phyloP scores from a whole-genome alignment of 2,888 invertebrate species.

The Heliothis peltigera region DNA sequence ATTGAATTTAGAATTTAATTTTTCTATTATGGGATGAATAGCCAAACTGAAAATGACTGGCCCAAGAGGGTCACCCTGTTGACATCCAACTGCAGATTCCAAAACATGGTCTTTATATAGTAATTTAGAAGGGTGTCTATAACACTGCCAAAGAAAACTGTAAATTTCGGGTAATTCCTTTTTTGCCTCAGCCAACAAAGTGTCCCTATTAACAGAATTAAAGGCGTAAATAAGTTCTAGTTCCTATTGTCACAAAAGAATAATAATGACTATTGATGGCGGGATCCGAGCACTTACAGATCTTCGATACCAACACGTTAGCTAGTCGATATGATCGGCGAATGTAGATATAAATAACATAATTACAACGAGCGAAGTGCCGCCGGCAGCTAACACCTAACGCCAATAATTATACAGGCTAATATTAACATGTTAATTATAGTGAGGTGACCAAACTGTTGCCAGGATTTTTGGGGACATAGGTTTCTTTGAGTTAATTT shows the following conservation, averaged over 20 bases:
- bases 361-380: conserved; percentile 56
- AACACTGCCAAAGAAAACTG: too few relatives aligned
- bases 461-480: conserved; percentile 31
- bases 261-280: neutral
- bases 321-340: conserved; percentile 56
- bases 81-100: too few relatives aligned
- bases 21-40: too few relatives aligned
- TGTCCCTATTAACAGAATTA: too few relatives aligned
- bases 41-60: too few relatives aligned
- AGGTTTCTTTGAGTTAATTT: conserved; percentile 19
- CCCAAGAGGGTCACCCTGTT: too few relatives aligned
- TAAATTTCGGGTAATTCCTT: too few relatives aligned
- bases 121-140: too few relatives aligned
- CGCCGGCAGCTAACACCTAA: conserved; percentile 59
- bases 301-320: conserved; percentile 25
- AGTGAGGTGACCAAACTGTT: conserved; percentile 52
- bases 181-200: too few relatives aligned
- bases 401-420: conserved; percentile 56
- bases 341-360: conserved; percentile 64
- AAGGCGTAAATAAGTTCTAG: too few relatives aligned
- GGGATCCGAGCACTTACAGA: neutral
- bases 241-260: neutral
- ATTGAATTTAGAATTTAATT: too few relatives aligned
- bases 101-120: too few relatives aligned
- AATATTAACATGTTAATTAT: conserved; percentile 59